These are phyloP conservation scores for Pasiphila rectangulata DNA, from an alignment of 2,888 invertebrate species.

Conservation along the genomic window DNA sequence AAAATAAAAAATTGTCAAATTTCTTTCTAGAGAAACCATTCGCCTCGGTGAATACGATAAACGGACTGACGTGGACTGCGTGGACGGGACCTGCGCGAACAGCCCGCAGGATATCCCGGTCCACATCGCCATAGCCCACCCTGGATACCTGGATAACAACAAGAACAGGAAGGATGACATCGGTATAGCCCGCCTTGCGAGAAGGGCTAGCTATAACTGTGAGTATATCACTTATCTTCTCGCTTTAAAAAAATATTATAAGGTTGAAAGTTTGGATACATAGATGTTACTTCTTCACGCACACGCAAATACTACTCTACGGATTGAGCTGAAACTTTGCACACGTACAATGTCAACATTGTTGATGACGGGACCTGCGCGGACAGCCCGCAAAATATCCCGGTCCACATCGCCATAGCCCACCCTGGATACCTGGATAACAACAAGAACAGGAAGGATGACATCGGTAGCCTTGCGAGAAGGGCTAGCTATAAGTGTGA, in stretches of 20 bases:
- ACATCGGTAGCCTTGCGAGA: conserved; percentile 76
- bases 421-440: conserved; percentile 82
- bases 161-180: conserved; percentile 80
- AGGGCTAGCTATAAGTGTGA: conserved; percentile 61
- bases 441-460: conserved; percentile 75
- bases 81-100: conserved; percentile 81
- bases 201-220: conserved; percentile 67
- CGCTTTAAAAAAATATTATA: no score
- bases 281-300: no score
- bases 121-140: conserved; percentile 83
- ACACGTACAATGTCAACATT: no score
- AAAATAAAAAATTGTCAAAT: no score
- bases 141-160: conserved; percentile 75
- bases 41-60: conserved; percentile 85
- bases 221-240: conserved; percentile 34
- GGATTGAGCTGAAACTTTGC: no score
- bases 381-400: conserved; percentile 82
- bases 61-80: conserved; percentile 82
- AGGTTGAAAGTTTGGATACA: no score
- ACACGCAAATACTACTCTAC: no score
- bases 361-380: conserved; percentile 82
- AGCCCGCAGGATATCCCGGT: conserved; percentile 82
- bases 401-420: conserved; percentile 82
- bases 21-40: conserved; percentile 71
- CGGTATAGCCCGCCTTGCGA: conserved; percentile 75